Evolutionary conservation across 1,140 invertebrate genomes (phyloP).

Genomic region (Bombyx mandarina): DNA sequence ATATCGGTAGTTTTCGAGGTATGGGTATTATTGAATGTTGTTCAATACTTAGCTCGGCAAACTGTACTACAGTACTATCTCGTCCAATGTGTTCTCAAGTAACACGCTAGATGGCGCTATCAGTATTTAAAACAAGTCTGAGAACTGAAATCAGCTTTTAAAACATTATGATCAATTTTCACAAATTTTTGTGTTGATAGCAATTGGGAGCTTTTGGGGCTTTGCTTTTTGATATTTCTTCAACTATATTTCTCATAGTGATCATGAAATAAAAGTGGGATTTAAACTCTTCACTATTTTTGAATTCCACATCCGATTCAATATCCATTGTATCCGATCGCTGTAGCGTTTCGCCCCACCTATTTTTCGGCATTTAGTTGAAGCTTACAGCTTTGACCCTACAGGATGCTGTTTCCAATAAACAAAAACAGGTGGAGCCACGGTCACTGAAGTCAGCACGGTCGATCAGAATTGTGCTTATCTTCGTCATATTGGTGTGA

Average conservation of each 20-base stretch:
- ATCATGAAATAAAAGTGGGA: too few relatives aligned
- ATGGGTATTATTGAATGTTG: slow-evolving; percentile 6
- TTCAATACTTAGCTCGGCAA: slow-evolving; percentile 8
- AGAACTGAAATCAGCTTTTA: too few relatives aligned
- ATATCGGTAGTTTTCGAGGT: slow-evolving; percentile 30
- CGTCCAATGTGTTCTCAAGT: slow-evolving; percentile 1
- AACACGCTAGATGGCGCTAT: slow-evolving; percentile 21
- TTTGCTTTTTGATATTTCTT: too few relatives aligned
- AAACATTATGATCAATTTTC: too few relatives aligned
- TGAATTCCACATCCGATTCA: slow-evolving; percentile 34
- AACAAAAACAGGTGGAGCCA: slow-evolving; percentile 63
- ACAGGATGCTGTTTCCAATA: slow-evolving; percentile 51
- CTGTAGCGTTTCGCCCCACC: slow-evolving; percentile 55
- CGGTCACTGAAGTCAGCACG: slow-evolving; percentile 28
- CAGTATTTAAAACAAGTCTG: too few relatives aligned
- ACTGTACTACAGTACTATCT: background rate
- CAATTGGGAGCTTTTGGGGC: too few relatives aligned
- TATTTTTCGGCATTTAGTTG: slow-evolving; percentile 47
- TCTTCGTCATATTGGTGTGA: slow-evolving; percentile 27
- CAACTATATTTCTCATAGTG: slow-evolving; percentile 14
- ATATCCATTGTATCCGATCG: slow-evolving; percentile 39
- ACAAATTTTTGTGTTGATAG: too few relatives aligned
- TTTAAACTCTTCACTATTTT: slow-evolving; percentile 18
- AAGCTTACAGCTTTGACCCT: slow-evolving; percentile 39
- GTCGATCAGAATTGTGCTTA: slow-evolving; percentile 23